Conservation (phyloP, 2,797 vertebrate species). For the Syncerus caffer region DNA sequence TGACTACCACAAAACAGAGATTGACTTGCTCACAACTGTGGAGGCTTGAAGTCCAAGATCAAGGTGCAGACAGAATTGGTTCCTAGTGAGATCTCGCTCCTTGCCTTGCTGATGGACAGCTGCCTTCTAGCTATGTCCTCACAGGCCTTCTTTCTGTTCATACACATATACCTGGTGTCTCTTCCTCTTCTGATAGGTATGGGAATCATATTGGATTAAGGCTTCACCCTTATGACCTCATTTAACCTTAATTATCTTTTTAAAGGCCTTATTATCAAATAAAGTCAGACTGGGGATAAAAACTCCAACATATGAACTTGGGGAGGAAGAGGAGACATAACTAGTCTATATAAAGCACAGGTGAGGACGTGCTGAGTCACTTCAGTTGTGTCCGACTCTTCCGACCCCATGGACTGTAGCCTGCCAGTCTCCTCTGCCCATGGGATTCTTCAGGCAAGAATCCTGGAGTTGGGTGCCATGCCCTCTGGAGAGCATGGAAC, state of each 20-base stretch:
- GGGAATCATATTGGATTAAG: neutral
- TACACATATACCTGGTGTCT: too few species aligned
- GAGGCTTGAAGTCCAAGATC: neutral
- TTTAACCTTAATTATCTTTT: neutral
- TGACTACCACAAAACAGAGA: neutral
- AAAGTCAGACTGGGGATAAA: neutral
- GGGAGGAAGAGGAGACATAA: neutral
- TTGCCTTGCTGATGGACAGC: neutral
- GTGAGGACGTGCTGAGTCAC: neutral
- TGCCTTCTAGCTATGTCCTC: neutral
- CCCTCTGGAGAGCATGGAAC: neutral
- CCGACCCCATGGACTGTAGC: fast-evolving
- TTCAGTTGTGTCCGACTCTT: neutral
- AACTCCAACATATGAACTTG: too few species aligned
- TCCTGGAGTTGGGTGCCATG: neutral
- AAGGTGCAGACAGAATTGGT: neutral
- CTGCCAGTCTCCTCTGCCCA: neutral
- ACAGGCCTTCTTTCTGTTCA: neutral
- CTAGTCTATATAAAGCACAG: neutral
- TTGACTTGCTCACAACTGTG: neutral
- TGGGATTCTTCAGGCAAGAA: neutral
- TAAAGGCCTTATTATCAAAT: neutral
- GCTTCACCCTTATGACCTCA: neutral
- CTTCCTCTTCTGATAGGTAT: neutral
- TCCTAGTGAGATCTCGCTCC: neutral